Conservation (phyloP, 2,113 vertebrate species). For the Myrmecobius fasciatus region DNA sequence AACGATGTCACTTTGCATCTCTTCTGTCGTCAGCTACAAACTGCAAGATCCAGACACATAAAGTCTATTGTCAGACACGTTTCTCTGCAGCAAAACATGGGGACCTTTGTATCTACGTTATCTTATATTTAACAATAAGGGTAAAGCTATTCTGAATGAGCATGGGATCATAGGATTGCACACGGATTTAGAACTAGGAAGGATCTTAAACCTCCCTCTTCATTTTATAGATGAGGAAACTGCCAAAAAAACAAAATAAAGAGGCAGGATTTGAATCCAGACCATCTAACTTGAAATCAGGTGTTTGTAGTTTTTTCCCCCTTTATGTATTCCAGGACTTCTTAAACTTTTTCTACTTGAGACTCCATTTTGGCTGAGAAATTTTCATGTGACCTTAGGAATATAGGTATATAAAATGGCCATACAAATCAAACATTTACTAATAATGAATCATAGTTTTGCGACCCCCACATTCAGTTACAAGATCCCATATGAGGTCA, state of each 20-base stretch:
- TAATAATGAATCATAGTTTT: no score
- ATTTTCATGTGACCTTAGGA: no score
- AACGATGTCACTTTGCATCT: conserved; percentile 62
- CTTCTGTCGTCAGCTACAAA: conserved; percentile 13
- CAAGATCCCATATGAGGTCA: no score
- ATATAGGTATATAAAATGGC: no score
- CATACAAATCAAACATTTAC: no score
- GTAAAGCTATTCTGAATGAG: not conserved
- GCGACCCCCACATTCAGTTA: no score
- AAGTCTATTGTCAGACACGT: conserved; percentile 23
- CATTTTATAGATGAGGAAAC: not conserved
- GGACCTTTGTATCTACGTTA: not conserved
- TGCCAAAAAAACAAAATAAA: not conserved
- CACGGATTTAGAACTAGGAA: not conserved
- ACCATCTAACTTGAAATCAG: conserved; percentile 41
- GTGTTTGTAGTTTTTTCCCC: not conserved
- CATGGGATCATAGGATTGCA: not conserved
- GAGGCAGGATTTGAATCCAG: not conserved
- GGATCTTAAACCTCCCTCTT: not conserved
- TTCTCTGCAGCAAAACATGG: not conserved
- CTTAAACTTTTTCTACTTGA: no score
- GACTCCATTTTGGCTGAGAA: no score
- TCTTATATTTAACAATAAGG: not conserved
- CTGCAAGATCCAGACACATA: conserved; percentile 30
- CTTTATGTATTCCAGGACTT: not conserved